A percentile compares a stretch with the other conserved stretches of the same genome.
Evolutionary conservation across 2,113 vertebrate genomes (phyloP).

Genomic region (Andinoacara biseriatus): DNA sequence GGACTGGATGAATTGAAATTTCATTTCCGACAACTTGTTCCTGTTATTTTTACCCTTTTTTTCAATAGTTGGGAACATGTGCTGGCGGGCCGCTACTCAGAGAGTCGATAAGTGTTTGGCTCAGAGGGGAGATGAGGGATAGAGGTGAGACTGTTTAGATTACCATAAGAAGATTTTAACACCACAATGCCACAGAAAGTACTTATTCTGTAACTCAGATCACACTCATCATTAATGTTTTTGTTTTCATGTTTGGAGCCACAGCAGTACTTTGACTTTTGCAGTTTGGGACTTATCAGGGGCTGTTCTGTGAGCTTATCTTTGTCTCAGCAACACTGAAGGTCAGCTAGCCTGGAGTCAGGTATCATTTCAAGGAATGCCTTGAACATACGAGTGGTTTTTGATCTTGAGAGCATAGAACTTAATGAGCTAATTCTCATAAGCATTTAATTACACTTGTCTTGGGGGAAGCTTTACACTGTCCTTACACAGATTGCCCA

Average conservation of each 20-base stretch:
- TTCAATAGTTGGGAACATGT: conserved; percentile 77
- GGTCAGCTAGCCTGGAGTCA: not conserved
- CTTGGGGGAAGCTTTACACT: not conserved
- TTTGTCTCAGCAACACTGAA: not conserved
- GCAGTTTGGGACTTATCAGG: not conserved
- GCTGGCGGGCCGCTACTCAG: conserved; percentile 69
- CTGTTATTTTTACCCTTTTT: conserved; percentile 87
- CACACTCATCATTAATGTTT: not conserved
- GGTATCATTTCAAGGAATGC: not conserved
- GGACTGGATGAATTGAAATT: conserved; percentile 92
- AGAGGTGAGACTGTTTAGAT: conserved; percentile 46
- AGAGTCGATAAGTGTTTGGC: conserved; percentile 77
- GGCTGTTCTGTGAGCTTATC: not conserved
- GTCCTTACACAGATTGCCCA: not conserved
- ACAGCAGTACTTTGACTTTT: not conserved
- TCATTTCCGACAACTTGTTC: conserved; percentile 92
- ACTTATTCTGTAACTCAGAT: conserved; percentile 18
- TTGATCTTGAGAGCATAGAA: not conserved
- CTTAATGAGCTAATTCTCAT: not conserved
- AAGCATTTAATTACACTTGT: not conserved
- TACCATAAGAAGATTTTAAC: conserved; percentile 28
- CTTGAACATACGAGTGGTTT: not conserved
- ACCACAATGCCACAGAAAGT: conserved; percentile 17
- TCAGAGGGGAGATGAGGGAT: conserved; percentile 51
- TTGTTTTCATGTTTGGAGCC: not conserved